Evolutionary conservation across 2,888 invertebrate species (phyloP), one percentile per base, ranked within the genome.

Genomic region (Altica lythri): DNA sequence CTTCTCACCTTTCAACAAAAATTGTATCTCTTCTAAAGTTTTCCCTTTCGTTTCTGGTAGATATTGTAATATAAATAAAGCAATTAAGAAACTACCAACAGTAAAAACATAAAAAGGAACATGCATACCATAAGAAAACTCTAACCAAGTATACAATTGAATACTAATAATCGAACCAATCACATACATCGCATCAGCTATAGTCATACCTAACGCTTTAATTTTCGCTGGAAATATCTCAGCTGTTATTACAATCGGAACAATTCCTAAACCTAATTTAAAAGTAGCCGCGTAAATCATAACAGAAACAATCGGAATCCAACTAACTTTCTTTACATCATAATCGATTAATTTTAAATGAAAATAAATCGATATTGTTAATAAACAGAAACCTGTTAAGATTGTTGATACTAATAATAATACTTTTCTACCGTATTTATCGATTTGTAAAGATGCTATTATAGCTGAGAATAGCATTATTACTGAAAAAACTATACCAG

Each of bases 171-270:
- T 61, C n/a, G 68, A 71, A 16, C 71, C 71, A 2, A 70, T 50
- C 1, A 74, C 73, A 52, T 73, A 75, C 60, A 71, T 69, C 2
- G 68, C 68, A 45, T 75, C 75, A 1, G 74, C 68, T 32, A 72
- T 32, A 0, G 75, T 73, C 74, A 75, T 74, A 1, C 74, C 74
- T 55, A 73, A 68, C 1, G 75, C 75, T 65, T 76, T 76, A 4
- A 76, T 70, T 38, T 71, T 72, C 1, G 75, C 70, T 1, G 75
- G 72, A 54, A 76, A 76, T n/a, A 76, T 51, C 60, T 76, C 76
- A 0, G 73, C 74, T 1, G 74, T 74, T 48, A 75, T 66, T 9
- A 76, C 72, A 34, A 75, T 74, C 0, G 76, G 76, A 1, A 76
- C 73, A 45, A 75, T 68, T 1, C 76, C 76, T 13, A 76, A 58